These are phyloP conservation scores for Neoarius graeffei DNA, from an alignment of 2,113 vertebrate genomes.

Conservation along the genomic window DNA sequence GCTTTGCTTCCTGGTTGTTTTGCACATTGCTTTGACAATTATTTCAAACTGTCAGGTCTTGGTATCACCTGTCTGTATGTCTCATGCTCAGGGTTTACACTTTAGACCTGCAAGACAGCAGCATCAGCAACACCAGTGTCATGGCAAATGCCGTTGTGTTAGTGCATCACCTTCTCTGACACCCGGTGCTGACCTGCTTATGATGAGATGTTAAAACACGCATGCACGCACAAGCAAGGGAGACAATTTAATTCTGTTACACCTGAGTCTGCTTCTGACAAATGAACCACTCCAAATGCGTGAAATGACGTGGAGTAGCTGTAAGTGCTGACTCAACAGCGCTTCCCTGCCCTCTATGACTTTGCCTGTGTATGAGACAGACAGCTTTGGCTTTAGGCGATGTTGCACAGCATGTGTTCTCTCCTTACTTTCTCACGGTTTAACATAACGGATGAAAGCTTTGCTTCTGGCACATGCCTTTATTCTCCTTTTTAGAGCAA, in stretches of 20 bases:
- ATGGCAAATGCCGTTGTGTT: neutral
- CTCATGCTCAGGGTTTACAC: conserved; percentile 7
- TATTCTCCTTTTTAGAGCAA: conserved; percentile 13
- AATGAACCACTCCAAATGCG: conserved; percentile 21
- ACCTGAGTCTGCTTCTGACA: conserved; percentile 30
- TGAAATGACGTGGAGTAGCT: conserved; percentile 2
- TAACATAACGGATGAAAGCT: conserved; percentile 38
- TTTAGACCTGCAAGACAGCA: conserved; percentile 6
- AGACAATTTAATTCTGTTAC: conserved; percentile 21
- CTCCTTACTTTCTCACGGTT: conserved; percentile 5
- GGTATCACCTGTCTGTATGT: conserved; percentile 17
- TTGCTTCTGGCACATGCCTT: neutral
- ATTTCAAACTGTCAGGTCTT: neutral
- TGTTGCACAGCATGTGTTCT: conserved; percentile 30
- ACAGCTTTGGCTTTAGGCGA: conserved; percentile 32
- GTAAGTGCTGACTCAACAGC: conserved; percentile 26
- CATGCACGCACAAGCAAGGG: neutral
- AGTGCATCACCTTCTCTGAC: neutral
- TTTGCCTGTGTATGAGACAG: conserved; percentile 31
- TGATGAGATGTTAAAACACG: conserved; percentile 24
- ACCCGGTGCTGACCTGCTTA: conserved; percentile 6
- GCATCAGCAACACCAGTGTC: neutral
- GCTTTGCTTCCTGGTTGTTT: neutral
- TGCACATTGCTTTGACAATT: conserved; percentile 12
- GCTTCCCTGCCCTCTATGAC: neutral